These are phyloP conservation scores for Drosophila nr. medialis DNA, from an alignment of 2,888 invertebrate genomes.

Conservation along the genomic window DNA sequence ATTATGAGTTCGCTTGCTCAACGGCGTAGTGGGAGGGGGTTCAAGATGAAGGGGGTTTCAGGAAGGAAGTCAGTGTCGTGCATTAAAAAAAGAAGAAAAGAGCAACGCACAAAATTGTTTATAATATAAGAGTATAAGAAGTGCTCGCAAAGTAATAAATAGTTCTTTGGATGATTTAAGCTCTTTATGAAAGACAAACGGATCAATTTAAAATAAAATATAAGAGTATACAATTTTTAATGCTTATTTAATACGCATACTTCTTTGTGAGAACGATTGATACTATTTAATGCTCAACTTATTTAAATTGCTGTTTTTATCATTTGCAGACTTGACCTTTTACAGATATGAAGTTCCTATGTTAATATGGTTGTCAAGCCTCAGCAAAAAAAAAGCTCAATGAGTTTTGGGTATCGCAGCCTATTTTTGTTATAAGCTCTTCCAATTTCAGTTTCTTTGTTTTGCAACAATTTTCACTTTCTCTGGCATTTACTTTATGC, in stretches of 20 bases:
- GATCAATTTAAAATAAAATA: background rate
- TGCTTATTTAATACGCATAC: conserved; percentile 2
- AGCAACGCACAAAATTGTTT: conserved; percentile 13
- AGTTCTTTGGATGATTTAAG: conserved; percentile 45
- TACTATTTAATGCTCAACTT: background rate
- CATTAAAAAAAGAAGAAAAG: conserved; percentile 22
- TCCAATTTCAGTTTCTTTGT: conserved; percentile 57
- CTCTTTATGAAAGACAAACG: conserved; percentile 23
- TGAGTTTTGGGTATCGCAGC: conserved; percentile 31
- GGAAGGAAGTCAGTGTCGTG: conserved; percentile 30
- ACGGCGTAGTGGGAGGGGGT: background rate
- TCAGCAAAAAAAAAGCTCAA: conserved; percentile 26
- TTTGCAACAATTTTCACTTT: conserved; percentile 65
- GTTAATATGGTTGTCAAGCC: conserved; percentile 40
- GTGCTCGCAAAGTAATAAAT: conserved; percentile 36
- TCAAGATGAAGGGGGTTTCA: no score
- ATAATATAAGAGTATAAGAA: conserved; percentile 6
- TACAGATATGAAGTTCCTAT: conserved; percentile 32
- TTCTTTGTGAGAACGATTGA: background rate
- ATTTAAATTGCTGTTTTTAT: conserved; percentile 2
- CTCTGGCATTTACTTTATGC: conserved; percentile 58
- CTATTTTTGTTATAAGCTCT: conserved; percentile 34
- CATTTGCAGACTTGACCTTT: conserved; percentile 19
- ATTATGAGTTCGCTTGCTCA: conserved; percentile 59
- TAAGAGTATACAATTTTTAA: background rate